Conservation (phyloP, 2,888 invertebrate species). For the Hesperia comma region DNA sequence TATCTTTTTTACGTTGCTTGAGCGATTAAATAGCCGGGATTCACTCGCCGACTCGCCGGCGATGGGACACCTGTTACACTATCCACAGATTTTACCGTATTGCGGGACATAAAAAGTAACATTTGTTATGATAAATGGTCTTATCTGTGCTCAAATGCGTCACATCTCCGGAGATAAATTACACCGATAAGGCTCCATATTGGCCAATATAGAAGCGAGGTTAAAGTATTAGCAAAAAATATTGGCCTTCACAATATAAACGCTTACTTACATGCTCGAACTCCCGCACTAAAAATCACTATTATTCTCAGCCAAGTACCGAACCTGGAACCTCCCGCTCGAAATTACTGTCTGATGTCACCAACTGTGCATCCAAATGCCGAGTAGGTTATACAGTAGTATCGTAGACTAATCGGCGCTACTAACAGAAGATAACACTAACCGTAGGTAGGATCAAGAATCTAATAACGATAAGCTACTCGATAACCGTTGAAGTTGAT, state of each 20-base stretch:
- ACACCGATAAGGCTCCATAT: too few relatives aligned
- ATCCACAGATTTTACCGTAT: background rate
- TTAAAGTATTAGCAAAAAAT: too few relatives aligned
- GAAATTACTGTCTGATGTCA: too few relatives aligned
- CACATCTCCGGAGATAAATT: background rate
- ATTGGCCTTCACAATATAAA: too few relatives aligned
- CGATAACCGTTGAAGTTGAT: background rate
- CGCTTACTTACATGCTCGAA: background rate
- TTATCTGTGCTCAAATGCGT: background rate
- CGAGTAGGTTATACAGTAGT: background rate
- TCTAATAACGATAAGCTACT: constrained; percentile 1
- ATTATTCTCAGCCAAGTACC: too few relatives aligned
- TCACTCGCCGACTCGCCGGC: too few relatives aligned
- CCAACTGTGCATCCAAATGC: background rate
- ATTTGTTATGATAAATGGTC: constrained; percentile 11
- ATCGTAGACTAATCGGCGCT: constrained; percentile 11
- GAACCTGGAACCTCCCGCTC: too few relatives aligned
- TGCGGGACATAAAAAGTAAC: constrained; percentile 5
- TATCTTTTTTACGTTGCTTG: too few relatives aligned
- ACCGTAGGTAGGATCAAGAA: constrained; percentile 8
- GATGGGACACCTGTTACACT: too few relatives aligned
- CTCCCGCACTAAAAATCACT: too few relatives aligned
- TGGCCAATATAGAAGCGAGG: too few relatives aligned
- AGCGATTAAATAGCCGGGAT: too few relatives aligned
- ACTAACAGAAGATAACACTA: background rate